phyloP scores from a whole-genome alignment of 2,888 invertebrate genomes.

The Tholera decimalis region DNA sequence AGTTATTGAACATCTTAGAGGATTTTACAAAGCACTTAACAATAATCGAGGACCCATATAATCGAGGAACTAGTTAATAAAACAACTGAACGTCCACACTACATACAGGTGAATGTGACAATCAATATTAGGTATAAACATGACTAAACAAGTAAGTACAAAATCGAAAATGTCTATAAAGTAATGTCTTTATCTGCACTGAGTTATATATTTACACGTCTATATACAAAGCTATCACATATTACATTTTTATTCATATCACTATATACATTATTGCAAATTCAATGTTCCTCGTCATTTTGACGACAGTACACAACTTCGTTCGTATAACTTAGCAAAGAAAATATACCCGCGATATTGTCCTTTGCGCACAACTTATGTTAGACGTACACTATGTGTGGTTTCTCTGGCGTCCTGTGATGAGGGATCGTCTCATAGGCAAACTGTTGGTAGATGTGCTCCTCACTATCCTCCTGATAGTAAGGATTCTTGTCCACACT shows the following conservation, averaged over 20 bases:
- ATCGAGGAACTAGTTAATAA: slow-evolving; percentile 83
- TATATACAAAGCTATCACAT: slow-evolving; percentile 91
- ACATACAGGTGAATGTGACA: slow-evolving; percentile 71
- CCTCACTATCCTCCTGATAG: slow-evolving; percentile 88
- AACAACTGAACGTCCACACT: slow-evolving; percentile 75
- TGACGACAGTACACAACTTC: slow-evolving; percentile 78
- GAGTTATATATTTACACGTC: slow-evolving; percentile 86
- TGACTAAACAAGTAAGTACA: slow-evolving; percentile 87
- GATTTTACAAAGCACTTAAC: slow-evolving; percentile 81
- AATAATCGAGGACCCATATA: slow-evolving; percentile 80
- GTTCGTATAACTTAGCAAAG: slow-evolving; percentile 80
- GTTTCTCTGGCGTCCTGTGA: slow-evolving; percentile 90
- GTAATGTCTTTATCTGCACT: slow-evolving; percentile 83
- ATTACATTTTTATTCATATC: slow-evolving; percentile 88
- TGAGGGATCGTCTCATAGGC: slow-evolving; percentile 90
- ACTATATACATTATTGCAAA: slow-evolving; percentile 91
- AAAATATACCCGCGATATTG: slow-evolving; percentile 82
- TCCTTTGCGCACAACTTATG: slow-evolving; percentile 86
- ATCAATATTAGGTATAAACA: slow-evolving; percentile 73
- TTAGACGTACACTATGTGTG: slow-evolving; percentile 92
- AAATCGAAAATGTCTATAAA: slow-evolving; percentile 81
- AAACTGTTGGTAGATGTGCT: slow-evolving; percentile 90
- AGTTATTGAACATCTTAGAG: slow-evolving; percentile 77
- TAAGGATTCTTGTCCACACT: slow-evolving; percentile 89
- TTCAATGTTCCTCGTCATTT: slow-evolving; percentile 80